Conservation (phyloP, 30 jellyfish, hydroid and myxozoan genomes). For the Hydra vulgaris region DNA sequence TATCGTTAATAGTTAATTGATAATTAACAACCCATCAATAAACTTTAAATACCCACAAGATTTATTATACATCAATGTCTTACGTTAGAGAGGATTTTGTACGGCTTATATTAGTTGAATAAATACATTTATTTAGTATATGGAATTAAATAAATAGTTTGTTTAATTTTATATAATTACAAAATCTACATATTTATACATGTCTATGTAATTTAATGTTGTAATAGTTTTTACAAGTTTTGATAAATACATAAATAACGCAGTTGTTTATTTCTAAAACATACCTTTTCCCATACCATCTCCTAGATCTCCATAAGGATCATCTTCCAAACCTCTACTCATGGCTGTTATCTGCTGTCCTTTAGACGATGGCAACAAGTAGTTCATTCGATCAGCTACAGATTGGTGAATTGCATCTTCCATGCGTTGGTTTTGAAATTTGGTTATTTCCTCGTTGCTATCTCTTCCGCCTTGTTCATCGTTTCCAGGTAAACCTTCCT, state of each 20-base stretch:
- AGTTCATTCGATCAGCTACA: not conserved
- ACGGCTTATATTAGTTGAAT: too few relatives aligned
- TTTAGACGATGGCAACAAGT: conserved; percentile 6
- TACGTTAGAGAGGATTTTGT: too few relatives aligned
- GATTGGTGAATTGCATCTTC: conserved; percentile 11
- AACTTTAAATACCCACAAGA: too few relatives aligned
- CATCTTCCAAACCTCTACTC: not conserved
- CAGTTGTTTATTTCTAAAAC: not conserved
- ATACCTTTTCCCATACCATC: not conserved
- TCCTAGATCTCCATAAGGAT: not conserved
- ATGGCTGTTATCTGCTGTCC: conserved; percentile 1
- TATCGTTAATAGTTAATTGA: too few relatives aligned
- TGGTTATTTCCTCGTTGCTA: not conserved
- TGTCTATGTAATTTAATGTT: not conserved
- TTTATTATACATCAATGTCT: too few relatives aligned
- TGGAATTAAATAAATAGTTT: too few relatives aligned
- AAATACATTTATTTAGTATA: too few relatives aligned
- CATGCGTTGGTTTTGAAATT: conserved; percentile 18
- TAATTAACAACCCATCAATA: too few relatives aligned
- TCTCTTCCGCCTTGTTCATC: conserved; percentile 3
- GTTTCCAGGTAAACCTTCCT: not conserved
- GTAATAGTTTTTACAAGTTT: not conserved
- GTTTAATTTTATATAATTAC: too few relatives aligned
- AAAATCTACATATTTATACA: too few relatives aligned
- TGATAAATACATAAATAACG: too few relatives aligned